phyloP scores from a whole-genome alignment of 2,113 vertebrate genomes.

The Cinclus mexicanus region DNA sequence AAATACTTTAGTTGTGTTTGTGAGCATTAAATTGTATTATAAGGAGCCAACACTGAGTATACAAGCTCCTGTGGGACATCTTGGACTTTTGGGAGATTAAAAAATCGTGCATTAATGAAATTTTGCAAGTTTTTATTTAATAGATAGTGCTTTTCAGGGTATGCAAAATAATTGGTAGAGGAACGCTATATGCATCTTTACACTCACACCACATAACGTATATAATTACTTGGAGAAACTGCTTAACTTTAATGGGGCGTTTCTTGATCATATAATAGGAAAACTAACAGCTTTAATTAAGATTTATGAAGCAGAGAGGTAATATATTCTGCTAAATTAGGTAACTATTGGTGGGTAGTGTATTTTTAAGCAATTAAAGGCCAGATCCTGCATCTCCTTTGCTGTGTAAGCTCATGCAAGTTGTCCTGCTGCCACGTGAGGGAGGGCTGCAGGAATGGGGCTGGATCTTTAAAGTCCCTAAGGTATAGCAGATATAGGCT shows the following conservation, averaged over 20 bases:
- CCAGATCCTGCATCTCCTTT: slow-evolving; percentile 9
- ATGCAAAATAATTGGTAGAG: slow-evolving; percentile 74
- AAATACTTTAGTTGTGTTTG: slow-evolving; percentile 87
- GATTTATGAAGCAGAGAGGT: slow-evolving; percentile 91
- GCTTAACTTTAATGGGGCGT: slow-evolving; percentile 83
- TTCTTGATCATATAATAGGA: slow-evolving; percentile 82
- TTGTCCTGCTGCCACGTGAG: neutral
- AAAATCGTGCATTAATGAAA: slow-evolving; percentile 89
- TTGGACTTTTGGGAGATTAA: slow-evolving; percentile 82
- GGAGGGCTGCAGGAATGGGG: neutral
- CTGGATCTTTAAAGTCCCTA: neutral
- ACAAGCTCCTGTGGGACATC: slow-evolving; percentile 77
- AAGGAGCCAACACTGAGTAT: slow-evolving; percentile 81
- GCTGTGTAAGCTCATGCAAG: neutral
- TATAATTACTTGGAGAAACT: slow-evolving; percentile 81
- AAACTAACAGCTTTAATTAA: slow-evolving; percentile 91
- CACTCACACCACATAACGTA: slow-evolving; percentile 53
- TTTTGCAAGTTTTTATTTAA: slow-evolving; percentile 85
- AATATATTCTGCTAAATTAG: slow-evolving; percentile 87
- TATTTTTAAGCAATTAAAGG: slow-evolving; percentile 75
- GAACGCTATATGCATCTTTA: slow-evolving; percentile 56
- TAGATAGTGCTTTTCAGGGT: slow-evolving; percentile 76
- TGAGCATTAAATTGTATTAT: slow-evolving; percentile 91
- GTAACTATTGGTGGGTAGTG: slow-evolving; percentile 79
- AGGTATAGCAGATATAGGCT: neutral